A percentile compares a stretch with the other conserved stretches of the same genome.
Evolutionary conservation across 2,113 vertebrate genomes (phyloP).

Genomic region (Chaetura pelagica): DNA sequence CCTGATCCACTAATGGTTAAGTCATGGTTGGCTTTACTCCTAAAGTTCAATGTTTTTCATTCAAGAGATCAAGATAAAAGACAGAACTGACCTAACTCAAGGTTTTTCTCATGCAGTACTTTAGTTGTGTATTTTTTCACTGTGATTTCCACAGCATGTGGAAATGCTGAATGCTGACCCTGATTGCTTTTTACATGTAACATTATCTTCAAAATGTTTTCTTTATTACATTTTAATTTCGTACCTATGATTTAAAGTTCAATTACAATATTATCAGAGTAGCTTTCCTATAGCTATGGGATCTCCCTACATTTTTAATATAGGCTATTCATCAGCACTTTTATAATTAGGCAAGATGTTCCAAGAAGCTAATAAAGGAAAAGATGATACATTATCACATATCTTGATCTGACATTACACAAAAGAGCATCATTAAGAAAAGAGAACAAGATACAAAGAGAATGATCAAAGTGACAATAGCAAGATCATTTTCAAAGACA

Average conservation of each 20-base stretch:
- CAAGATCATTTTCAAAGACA: not conserved
- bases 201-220: not conserved
- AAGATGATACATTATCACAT: not conserved
- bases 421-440: not conserved
- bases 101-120: not conserved
- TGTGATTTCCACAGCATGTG: not conserved
- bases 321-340: not conserved
- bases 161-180: not conserved
- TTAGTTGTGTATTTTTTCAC: not conserved
- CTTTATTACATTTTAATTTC: not conserved
- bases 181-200: not conserved
- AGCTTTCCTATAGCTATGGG: not conserved
- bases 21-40: not conserved
- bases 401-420: not conserved
- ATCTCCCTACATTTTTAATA: not conserved
- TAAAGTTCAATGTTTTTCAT: not conserved
- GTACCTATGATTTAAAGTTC: not conserved
- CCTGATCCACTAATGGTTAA: not conserved
- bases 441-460: not conserved
- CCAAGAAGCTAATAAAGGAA: not conserved
- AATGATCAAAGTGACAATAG: not conserved
- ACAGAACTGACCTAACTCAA: not conserved
- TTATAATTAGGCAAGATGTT: not conserved
- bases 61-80: not conserved
- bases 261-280: not conserved